Percentiles rank a stretch among this genome's conserved stretches.
Conservation (phyloP, 2,113 vertebrate species). For the Archocentrus centrarchus region DNA sequence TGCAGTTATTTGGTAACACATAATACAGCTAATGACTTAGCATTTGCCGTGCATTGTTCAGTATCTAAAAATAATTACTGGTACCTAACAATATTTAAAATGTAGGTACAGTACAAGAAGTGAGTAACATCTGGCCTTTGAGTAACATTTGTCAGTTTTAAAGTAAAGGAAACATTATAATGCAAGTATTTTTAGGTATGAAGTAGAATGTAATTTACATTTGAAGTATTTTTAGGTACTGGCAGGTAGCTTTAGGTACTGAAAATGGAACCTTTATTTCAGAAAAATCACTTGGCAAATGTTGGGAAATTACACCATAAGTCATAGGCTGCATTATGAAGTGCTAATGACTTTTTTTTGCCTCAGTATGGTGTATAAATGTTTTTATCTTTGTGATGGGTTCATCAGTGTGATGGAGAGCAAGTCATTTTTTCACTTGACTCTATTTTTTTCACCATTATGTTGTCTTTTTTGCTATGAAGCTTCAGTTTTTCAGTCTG, state of each 20-base stretch:
- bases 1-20: neutral
- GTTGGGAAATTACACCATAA: neutral
- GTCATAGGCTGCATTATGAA: neutral
- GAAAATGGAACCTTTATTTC: neutral
- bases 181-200: no score
- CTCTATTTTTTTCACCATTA: neutral
- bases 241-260: neutral
- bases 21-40: neutral
- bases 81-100: no score
- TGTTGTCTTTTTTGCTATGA: neutral
- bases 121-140: no score
- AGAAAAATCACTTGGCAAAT: neutral
- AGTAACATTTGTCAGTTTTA: no score
- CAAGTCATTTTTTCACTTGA: neutral
- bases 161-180: no score
- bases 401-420: neutral
- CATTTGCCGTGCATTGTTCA: neutral
- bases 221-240: neutral
- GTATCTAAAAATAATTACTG: neutral
- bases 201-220: no score
- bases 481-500: neutral
- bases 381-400: neutral
- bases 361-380: neutral
- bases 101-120: no score
- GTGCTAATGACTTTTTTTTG: neutral